Conservation (phyloP, 2,888 invertebrate genomes). For the Pachydiplax longipennis region DNA sequence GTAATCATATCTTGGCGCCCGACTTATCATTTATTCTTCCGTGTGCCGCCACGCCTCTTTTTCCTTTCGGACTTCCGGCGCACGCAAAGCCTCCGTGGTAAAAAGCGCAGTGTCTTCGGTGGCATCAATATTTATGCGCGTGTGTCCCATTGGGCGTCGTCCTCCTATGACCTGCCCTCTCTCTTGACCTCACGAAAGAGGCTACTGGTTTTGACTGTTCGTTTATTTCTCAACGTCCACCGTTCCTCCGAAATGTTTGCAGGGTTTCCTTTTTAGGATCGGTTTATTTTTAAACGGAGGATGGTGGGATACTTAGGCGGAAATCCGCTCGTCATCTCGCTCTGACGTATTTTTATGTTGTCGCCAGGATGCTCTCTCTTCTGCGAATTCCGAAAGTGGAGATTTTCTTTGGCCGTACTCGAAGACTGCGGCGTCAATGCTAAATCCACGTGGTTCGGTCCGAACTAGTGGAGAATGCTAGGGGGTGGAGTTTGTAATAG, state of each 20-base stretch:
- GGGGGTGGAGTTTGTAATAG: no score
- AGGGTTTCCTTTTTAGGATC: no score
- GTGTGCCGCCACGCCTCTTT: neutral
- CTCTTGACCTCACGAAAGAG: neutral
- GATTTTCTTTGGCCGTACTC: constrained; percentile 43
- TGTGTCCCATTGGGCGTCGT: neutral
- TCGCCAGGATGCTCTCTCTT: neutral
- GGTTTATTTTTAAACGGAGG: no score
- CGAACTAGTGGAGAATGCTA: no score
- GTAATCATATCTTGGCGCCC: constrained; percentile 24
- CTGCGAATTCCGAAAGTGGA: neutral
- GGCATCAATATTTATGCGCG: constrained; percentile 32
- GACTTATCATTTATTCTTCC: constrained; percentile 23
- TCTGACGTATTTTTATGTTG: neutral
- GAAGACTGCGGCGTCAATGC: constrained; percentile 6
- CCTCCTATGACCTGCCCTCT: neutral
- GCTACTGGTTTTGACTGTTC: neutral
- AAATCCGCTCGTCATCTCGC: neutral
- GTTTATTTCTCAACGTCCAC: neutral
- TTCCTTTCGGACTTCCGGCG: neutral
- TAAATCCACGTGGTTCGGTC: no score
- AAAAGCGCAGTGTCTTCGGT: neutral
- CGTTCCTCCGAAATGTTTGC: neutral
- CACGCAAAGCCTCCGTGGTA: neutral
- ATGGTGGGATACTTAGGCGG: no score